phyloP scores from a whole-genome alignment of 2,113 vertebrate species.

The Burhinus oedicnemus region DNA sequence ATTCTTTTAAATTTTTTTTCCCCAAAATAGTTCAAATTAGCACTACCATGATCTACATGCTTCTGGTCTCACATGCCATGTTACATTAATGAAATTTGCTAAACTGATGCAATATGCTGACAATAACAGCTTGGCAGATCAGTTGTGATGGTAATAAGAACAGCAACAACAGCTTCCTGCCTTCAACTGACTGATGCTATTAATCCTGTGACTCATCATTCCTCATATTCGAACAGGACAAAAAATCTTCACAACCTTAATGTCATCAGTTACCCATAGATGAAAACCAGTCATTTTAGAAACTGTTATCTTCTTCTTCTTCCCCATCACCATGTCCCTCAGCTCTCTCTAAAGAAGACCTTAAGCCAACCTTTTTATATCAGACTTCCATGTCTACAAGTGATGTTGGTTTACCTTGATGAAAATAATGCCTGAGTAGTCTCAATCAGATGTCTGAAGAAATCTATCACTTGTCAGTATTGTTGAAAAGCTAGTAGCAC shows the following conservation, averaged over 20 bases:
- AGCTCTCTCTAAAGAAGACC: not conserved
- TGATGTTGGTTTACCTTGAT: not conserved
- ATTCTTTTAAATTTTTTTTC: not conserved
- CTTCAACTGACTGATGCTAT: not conserved
- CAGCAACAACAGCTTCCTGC: not conserved
- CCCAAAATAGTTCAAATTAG: not conserved
- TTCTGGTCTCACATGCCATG: not conserved
- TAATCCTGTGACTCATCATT: not conserved
- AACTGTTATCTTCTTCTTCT: not conserved
- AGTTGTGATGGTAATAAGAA: not conserved
- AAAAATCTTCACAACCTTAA: not conserved
- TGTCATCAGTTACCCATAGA: not conserved
- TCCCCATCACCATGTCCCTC: not conserved
- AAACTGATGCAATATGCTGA: not conserved
- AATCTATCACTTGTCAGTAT: not conserved
- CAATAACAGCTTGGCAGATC: not conserved
- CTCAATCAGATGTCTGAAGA: not conserved
- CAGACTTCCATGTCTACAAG: not conserved
- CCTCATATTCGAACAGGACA: not conserved
- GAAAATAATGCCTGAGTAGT: not conserved
- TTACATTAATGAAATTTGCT: not conserved
- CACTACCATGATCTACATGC: not conserved
- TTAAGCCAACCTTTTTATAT: not conserved
- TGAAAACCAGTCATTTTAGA: not conserved
- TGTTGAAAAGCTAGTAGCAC: not conserved